Conservation (phyloP, 2,888 invertebrate genomes). For the Agrochola lychnidis region DNA sequence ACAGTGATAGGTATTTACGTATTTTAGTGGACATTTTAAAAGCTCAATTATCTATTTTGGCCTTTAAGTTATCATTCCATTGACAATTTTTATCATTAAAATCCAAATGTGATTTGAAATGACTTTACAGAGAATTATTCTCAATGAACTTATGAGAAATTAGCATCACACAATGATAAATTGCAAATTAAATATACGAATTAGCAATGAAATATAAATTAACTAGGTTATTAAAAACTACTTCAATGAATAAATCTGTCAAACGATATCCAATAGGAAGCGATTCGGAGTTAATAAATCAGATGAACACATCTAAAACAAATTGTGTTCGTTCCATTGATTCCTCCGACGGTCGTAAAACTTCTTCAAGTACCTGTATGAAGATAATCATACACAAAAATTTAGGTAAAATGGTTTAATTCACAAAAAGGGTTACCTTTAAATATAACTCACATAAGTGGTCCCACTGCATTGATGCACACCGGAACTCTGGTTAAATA, state of each 20-base stretch:
- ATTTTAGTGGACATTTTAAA: not conserved
- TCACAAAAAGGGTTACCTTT: not conserved
- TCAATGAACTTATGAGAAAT: slow-evolving; percentile 22
- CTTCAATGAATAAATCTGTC: slow-evolving; percentile 42
- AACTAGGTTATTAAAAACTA: slow-evolving; percentile 34
- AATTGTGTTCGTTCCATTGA: slow-evolving; percentile 27
- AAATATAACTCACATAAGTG: not conserved
- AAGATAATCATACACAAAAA: not conserved
- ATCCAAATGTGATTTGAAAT: not conserved
- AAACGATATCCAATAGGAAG: slow-evolving; percentile 34
- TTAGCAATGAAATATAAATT: slow-evolving; percentile 36
- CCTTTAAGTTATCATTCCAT: not conserved
- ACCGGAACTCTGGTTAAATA: not conserved
- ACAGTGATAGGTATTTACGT: slow-evolving; percentile 6
- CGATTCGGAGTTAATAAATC: slow-evolving; percentile 33
- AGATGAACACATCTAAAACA: slow-evolving; percentile 17
- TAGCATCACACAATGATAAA: slow-evolving; percentile 13
- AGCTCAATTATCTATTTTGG: slow-evolving; percentile 1
- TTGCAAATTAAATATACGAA: slow-evolving; percentile 20
- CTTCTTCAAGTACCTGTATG: slow-evolving; percentile 11
- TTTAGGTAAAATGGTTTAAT: slow-evolving; percentile 6
- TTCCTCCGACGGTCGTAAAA: slow-evolving; percentile 55
- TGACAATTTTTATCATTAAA: not conserved
- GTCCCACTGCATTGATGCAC: not conserved
- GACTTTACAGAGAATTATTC: not conserved